phyloP scores from a whole-genome alignment of 2,113 vertebrate species.

The Apteryx owenii region DNA sequence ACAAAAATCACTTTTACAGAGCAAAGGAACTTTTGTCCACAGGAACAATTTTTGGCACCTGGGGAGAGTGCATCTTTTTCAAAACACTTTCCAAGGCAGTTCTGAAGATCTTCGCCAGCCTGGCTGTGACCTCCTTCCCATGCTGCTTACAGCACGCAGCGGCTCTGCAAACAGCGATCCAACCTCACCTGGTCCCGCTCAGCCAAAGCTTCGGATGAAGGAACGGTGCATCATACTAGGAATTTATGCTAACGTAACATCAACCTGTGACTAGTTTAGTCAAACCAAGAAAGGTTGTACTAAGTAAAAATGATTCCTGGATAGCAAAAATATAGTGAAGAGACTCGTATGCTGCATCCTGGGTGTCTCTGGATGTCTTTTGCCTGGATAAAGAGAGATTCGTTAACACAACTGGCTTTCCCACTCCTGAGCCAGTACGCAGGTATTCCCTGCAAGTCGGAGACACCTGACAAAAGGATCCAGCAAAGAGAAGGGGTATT shows the following conservation, averaged over 20 bases:
- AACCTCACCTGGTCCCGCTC: neutral
- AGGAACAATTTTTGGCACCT: neutral
- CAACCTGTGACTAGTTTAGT: neutral
- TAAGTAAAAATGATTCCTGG: neutral
- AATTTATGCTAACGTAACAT: neutral
- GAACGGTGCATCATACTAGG: neutral
- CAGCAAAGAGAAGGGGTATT: neutral
- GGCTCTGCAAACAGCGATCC: neutral
- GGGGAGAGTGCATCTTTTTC: neutral
- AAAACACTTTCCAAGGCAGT: neutral
- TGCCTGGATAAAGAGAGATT: neutral
- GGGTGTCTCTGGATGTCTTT: neutral
- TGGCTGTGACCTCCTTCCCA: neutral
- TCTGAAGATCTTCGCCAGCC: neutral
- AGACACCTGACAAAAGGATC: neutral
- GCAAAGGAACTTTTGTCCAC: neutral
- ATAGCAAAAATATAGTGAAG: neutral
- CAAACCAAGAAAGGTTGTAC: neutral
- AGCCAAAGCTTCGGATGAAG: neutral
- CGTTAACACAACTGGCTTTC: neutral
- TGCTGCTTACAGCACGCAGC: too few species aligned
- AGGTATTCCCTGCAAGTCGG: neutral
- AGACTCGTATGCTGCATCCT: neutral
- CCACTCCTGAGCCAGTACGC: too few species aligned
- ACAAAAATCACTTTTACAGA: neutral